phyloP scores from a whole-genome alignment of 2,113 vertebrate species.

The Phyllopteryx taeniolatus region DNA sequence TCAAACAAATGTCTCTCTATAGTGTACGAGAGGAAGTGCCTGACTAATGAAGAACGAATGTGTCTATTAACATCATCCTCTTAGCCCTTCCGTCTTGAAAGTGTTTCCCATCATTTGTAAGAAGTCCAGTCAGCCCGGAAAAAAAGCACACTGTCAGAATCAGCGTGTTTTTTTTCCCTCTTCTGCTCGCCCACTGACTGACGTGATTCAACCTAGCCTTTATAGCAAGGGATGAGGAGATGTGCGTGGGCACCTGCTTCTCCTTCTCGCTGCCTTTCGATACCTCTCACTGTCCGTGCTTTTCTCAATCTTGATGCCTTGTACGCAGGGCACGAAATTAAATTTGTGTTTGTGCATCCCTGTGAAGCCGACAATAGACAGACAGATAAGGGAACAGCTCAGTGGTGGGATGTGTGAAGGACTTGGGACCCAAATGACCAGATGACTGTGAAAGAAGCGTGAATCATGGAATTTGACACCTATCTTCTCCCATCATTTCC shows the following conservation, averaged over 20 bases:
- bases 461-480: constrained; percentile 51
- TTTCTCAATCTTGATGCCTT: constrained; percentile 13
- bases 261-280: constrained; percentile 3
- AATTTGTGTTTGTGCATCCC: constrained; percentile 33
- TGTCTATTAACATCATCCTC: background rate
- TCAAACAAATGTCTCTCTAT: background rate
- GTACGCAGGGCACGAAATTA: constrained; percentile 26
- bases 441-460: constrained; percentile 55
- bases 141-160: constrained; percentile 43
- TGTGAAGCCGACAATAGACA: constrained; percentile 36
- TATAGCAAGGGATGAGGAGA: constrained; percentile 34
- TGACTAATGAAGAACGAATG: background rate
- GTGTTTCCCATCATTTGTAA: constrained; percentile 19
- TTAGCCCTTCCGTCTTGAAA: background rate
- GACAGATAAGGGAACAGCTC: constrained; percentile 60
- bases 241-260: constrained; percentile 44
- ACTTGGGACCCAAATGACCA: constrained; percentile 55
- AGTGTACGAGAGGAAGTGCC: background rate
- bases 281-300: constrained; percentile 4
- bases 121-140: constrained; percentile 9
- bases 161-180: constrained; percentile 36
- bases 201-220: constrained; percentile 56
- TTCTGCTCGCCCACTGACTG: constrained; percentile 56
- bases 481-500: constrained; percentile 37
- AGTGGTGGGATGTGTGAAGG: constrained; percentile 65